Evolutionary conservation across 2,113 vertebrate genomes (phyloP), one percentile per base, ranked within the genome.

Genomic region (Turdus rufiventris): DNA sequence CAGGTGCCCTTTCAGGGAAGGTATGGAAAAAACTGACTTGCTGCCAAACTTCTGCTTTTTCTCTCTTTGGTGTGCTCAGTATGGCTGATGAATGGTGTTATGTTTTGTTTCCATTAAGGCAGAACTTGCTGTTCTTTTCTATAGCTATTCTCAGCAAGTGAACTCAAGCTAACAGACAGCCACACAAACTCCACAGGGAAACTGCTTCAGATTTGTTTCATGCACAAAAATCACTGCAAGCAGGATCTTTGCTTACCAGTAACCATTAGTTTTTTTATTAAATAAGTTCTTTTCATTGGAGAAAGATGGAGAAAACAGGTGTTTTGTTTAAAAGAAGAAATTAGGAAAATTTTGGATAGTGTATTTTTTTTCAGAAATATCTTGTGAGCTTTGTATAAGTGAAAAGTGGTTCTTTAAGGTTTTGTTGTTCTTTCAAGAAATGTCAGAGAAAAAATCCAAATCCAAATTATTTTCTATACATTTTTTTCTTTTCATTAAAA

Each of bases 51-150:
- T 88, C 82, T 97, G 87, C 42, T 95, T 77, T 92, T 95, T 83
- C 56, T 96, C 82, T 83, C 56, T 89, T 94, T 92, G 18, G 9
- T 73, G 8, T 45, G 43, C 47, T 62, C 36, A 78, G 54, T 58
- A 17, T 58, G 57, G 87, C 85, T 96, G 91, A 94, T 85, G 68
- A 81, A 88, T 60, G 54, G 48, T 87, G 75, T 63, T 91, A 48
- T 76, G 93, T 56, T 96, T 96, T 79, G 61, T 95, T 89, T 93
- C 48, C 72, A 89, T 85, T 67, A 43, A 76, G 58, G 63, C 57
- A 93, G 93, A 86, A 95, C 92, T 94, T 72, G 62, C 70, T 85
- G 93, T 91, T 91, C 93, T 83, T 85, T 90, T 84, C 62, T 94
- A 7, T 50, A 67, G 75, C 62, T 84, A 88, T 82, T 94, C 83